Base-by-base conservation (phyloP, 2,113 vertebrate species). In the Ochotona princeps region DNA sequence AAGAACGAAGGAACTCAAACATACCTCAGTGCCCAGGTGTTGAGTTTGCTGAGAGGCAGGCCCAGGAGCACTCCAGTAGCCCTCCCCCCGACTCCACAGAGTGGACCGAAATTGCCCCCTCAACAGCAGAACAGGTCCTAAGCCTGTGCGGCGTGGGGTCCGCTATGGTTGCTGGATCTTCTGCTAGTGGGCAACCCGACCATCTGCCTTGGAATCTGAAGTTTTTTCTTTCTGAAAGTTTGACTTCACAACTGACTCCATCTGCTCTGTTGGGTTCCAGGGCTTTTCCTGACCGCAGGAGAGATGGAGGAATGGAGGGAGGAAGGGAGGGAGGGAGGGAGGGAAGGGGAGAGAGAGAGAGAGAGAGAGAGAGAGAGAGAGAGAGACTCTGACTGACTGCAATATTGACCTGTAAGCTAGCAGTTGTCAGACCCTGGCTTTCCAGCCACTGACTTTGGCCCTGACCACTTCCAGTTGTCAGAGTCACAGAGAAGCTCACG, bases 401-500 rank as follows among this genome's bases (percentile, higher is more conserved):
- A 76, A 38, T 28, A 25, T 8, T 90, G 93, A 78, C 87, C 38
- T 57, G 26, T 72, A 57, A 83, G 81, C 74, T 54, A 38, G 51
- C 1, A 9, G 26, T 47, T 70, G 69, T 65, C 15, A 76, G 12
- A 66, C 12, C 12, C 23, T 26, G 23, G 26, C 83, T 92, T 87
- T 32, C 66, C 49, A 63, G 17, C 78, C n/a, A 7, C 32, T 63
- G 70, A 93, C 75, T 91, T 91, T 61, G 79, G 90, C 72, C 72
- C 89, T 81, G 90, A 85, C 21, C 1, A 2, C 57, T 69, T 72
- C 88, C 96, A 96, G 95, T 93, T 95, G 93, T 93, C 14, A 6
- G 85, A 85, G 82, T 96, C 88, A 70, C 76, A 94, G 80, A 88
- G 79, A 87, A 93, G 73, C 90, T 95, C 66, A 38, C 76, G 69